Conservation (phyloP, 2,113 vertebrate genomes). For the Pterocles gutturalis region DNA sequence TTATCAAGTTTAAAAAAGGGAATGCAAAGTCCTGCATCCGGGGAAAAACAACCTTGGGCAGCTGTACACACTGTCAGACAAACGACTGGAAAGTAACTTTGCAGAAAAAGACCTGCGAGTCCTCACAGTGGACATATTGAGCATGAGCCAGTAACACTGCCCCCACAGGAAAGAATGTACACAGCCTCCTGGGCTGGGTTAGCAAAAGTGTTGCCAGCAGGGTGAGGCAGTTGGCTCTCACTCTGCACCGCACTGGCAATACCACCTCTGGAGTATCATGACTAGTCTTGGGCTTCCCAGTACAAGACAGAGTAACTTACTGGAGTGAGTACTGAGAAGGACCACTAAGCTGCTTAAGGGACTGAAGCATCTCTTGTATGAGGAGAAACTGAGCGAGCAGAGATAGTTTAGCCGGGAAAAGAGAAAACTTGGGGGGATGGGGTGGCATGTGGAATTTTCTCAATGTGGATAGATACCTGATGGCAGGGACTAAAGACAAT, state of each 20-base stretch:
- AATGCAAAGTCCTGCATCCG: not conserved
- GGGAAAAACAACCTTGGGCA: not conserved
- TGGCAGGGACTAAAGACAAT: not conserved
- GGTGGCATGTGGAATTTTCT: not conserved
- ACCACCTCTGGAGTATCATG: rapidly evolving
- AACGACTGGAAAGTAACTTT: not conserved
- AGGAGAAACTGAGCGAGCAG: not conserved
- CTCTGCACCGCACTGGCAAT: rapidly evolving
- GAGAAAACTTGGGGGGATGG: not conserved
- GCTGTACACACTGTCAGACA: not conserved
- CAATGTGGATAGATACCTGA: not conserved
- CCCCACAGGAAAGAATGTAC: not conserved
- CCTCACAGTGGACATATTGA: not conserved
- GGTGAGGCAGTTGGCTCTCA: not conserved
- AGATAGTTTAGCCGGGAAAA: not conserved
- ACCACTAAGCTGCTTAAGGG: not conserved
- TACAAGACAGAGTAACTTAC: not conserved
- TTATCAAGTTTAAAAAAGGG: not conserved
- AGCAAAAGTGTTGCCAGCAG: not conserved
- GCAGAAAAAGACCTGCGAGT: not conserved
- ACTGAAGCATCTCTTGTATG: rapidly evolving
- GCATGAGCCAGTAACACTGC: not conserved
- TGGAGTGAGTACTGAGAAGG: not conserved
- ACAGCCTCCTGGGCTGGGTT: not conserved
- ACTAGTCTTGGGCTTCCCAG: not conserved